A percentile compares a stretch with the other conserved stretches of the same genome.
These are phyloP conservation scores for Aphelinus certus DNA, from an alignment of 1,140 invertebrate genomes.

Conservation along the genomic window DNA sequence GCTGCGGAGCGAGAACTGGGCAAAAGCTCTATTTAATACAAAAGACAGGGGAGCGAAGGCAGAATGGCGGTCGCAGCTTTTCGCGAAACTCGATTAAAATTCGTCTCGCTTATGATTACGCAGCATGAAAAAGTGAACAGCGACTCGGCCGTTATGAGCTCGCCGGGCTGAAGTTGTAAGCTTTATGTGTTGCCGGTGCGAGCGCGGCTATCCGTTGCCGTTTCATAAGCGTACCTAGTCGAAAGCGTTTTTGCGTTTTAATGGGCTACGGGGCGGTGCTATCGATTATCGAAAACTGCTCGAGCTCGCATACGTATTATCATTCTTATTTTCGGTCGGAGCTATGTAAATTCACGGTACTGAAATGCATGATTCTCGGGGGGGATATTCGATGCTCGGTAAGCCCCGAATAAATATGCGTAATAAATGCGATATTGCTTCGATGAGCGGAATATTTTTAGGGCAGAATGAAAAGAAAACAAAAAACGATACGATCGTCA, in stretches of 20 bases:
- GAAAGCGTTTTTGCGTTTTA: background rate
- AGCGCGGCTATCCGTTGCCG: background rate
- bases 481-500: too few relatives aligned
- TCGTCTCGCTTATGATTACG: slow-evolving; percentile 2
- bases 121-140: background rate
- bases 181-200: too few relatives aligned
- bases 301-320: background rate
- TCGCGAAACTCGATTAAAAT: slow-evolving; percentile 23
- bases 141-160: background rate
- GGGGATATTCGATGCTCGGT: background rate
- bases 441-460: too few relatives aligned
- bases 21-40: too few relatives aligned
- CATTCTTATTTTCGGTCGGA: background rate
- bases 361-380: background rate
- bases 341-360: slow-evolving; percentile 3
- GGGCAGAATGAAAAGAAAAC: too few relatives aligned
- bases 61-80: too few relatives aligned
- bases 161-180: too few relatives aligned
- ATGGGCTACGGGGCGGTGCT: background rate
- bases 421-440: too few relatives aligned
- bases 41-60: too few relatives aligned
- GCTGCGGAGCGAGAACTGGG: too few relatives aligned
- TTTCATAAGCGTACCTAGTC: background rate
- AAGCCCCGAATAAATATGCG: background rate
- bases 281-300: slow-evolving; percentile 23